Conservation (phyloP, 2,797 vertebrate genomes). For the Pteronotus mesoamericanus region DNA sequence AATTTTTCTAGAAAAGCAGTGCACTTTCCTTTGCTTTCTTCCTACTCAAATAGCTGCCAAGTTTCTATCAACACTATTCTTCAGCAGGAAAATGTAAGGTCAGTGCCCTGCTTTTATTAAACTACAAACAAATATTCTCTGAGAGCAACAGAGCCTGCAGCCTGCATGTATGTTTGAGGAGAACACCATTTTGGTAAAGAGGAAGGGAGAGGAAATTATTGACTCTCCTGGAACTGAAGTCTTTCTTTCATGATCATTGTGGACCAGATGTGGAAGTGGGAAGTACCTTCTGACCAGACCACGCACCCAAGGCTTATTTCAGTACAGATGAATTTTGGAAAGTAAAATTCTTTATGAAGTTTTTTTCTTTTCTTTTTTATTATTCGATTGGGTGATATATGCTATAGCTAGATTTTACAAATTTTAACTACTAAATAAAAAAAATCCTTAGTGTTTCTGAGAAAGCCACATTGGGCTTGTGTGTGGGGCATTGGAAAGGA, state of each 20-base stretch:
- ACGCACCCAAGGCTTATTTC: background rate
- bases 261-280: background rate
- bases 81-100: background rate
- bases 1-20: background rate
- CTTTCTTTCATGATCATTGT: background rate
- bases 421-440: background rate
- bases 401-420: background rate
- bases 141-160: background rate
- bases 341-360: background rate
- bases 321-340: background rate
- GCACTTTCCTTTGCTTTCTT: background rate
- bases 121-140: slow-evolving; percentile 26
- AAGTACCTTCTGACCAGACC: background rate
- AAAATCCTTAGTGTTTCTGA: background rate
- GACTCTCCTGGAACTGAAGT: background rate
- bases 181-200: background rate
- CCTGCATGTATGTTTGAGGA: background rate
- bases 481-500: background rate
- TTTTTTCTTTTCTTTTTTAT: background rate
- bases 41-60: background rate
- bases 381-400: background rate
- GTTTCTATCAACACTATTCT: background rate
- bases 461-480: background rate
- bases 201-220: background rate
- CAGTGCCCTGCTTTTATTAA: background rate